Evolutionary conservation across 2,113 vertebrate genomes (phyloP).

Genomic region (Bujurquina vittata): DNA sequence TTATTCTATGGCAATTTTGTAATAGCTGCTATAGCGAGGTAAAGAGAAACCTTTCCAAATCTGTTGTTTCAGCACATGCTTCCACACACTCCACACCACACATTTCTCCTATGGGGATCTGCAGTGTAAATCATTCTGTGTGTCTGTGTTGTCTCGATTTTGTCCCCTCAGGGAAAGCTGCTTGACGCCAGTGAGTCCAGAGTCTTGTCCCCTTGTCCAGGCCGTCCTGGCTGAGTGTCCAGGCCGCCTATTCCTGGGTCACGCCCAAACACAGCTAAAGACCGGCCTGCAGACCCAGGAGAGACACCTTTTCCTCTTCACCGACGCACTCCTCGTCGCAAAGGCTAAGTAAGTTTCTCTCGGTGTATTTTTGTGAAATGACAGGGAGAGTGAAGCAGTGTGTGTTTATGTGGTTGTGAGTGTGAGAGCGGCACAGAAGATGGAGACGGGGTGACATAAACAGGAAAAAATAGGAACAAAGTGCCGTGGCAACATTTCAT

Average conservation of each 20-base stretch:
- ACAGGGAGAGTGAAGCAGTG: neutral
- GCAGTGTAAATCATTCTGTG: neutral
- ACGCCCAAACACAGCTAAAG: slow-evolving; percentile 88
- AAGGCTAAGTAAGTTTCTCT: slow-evolving; percentile 90
- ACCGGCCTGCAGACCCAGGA: slow-evolving; percentile 93
- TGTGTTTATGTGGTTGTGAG: slow-evolving; percentile 18
- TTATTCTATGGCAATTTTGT: neutral
- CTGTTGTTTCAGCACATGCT: neutral
- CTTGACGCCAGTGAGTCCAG: slow-evolving; percentile 85
- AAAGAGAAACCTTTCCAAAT: neutral
- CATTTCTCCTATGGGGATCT: neutral
- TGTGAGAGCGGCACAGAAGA: slow-evolving; percentile 8
- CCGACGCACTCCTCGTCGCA: slow-evolving; percentile 89
- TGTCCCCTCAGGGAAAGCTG: slow-evolving; percentile 83
- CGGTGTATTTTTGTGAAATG: neutral
- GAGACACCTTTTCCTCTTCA: slow-evolving; percentile 93
- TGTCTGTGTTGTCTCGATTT: neutral
- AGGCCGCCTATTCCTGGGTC: slow-evolving; percentile 83
- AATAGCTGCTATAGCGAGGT: neutral
- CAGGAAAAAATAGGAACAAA: slow-evolving; percentile 11
- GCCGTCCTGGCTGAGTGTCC: slow-evolving; percentile 83
- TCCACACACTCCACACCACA: slow-evolving; percentile 7
- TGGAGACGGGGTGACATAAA: slow-evolving; percentile 13
- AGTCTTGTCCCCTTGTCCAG: slow-evolving; percentile 88
- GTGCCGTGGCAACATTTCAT: neutral